These are phyloP conservation scores for Machimus rusticus DNA, from an alignment of 2,888 invertebrate species.

Conservation along the genomic window DNA sequence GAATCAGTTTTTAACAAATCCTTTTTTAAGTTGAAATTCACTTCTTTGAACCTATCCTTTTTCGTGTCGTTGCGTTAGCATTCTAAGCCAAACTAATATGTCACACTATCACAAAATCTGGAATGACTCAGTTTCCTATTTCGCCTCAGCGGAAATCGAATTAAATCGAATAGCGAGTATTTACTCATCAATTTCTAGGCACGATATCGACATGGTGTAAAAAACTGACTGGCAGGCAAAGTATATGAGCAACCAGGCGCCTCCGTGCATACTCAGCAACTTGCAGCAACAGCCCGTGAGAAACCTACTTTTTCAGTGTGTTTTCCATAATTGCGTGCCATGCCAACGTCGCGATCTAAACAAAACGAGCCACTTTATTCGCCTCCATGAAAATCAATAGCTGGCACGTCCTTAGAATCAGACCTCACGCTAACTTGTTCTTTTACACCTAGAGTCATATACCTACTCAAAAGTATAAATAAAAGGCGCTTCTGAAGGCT, in stretches of 20 bases:
- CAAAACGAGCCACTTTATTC: conserved; percentile 36
- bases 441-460: not conserved
- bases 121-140: not conserved
- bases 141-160: not conserved
- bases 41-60: not conserved
- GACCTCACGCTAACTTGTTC: not conserved
- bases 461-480: not conserved
- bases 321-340: conserved; percentile 41
- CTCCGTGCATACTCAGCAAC: not conserved
- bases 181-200: not conserved
- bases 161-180: not conserved
- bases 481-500: not conserved
- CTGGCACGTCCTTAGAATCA: not conserved
- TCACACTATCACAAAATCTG: not conserved
- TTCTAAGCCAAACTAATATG: not conserved
- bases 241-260: not conserved
- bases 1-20: not conserved
- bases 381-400: conserved; percentile 28
- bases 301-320: not conserved
- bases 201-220: not conserved
- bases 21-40: not conserved
- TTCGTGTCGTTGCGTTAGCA: not conserved
- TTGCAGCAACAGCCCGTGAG: not conserved
- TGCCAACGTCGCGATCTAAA: conserved; percentile 45
- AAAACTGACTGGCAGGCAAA: not conserved